phyloP scores from a whole-genome alignment of 1,140 invertebrate genomes.

The Caenorhabditis briggsae region DNA sequence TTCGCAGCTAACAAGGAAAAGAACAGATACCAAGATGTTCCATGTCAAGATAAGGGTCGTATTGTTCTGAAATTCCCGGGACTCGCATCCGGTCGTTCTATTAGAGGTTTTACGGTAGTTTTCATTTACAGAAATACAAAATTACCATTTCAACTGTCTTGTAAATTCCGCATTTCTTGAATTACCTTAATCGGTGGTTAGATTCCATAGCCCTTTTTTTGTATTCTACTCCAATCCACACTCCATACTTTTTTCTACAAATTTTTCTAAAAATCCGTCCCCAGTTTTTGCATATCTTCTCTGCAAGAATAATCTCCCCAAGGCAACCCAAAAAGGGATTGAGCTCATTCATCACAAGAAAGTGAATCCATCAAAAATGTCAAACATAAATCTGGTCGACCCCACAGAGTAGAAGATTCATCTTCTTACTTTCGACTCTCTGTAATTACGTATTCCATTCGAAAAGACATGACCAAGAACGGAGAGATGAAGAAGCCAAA shows the following conservation, averaged over 20 bases:
- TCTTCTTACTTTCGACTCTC: slow-evolving; percentile 24
- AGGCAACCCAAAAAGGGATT: background rate
- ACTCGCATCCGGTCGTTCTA: no score
- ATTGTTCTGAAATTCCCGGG: slow-evolving; percentile 50
- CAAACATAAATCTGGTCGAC: slow-evolving; percentile 29
- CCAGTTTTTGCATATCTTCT: no score
- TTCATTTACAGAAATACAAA: no score
- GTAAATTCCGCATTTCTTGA: no score
- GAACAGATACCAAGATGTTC: slow-evolving; percentile 62
- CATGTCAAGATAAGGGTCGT: slow-evolving; percentile 47
- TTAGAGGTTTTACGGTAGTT: no score
- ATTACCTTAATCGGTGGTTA: no score
- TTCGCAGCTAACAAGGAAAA: slow-evolving; percentile 57
- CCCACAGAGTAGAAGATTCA: background rate
- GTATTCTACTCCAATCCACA: no score
- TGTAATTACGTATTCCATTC: slow-evolving; percentile 43
- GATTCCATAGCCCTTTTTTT: no score
- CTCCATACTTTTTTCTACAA: no score
- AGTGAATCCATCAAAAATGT: slow-evolving; percentile 38
- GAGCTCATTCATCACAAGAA: background rate
- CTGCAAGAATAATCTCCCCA: no score
- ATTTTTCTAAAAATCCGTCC: no score
- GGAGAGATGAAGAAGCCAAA: background rate
- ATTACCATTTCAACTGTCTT: no score
- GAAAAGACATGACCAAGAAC: slow-evolving; percentile 33